Evolutionary conservation across 2,113 vertebrate genomes (phyloP), one percentile per base, ranked within the genome.

Genomic region (Spilogale gracilis): DNA sequence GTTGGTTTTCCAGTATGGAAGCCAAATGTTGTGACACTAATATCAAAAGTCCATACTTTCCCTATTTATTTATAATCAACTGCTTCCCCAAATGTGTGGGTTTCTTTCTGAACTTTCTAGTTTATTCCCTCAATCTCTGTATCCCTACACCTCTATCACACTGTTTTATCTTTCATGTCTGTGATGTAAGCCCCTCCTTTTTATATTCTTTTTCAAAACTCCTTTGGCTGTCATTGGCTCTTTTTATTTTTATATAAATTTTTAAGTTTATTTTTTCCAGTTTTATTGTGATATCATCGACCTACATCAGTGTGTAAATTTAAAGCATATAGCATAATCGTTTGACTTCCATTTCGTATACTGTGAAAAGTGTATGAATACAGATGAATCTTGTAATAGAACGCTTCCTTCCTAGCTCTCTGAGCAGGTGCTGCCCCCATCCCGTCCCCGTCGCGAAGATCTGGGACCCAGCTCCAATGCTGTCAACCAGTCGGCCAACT

Each of bases 101-200:
- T 61, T 11, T 61, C 11, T 93, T 88, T 89, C 87, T 97, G 89
- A n/a, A 56, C 30, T 88, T 92, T 83, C 48, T 86, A 60, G 60
- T 80, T 82, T 71, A 79, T 84, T 87, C n/a, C 17, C 83, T 7
- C 48, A n/a, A 48, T 69, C 10, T 95, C 82, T 89, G 11, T 45
- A 45, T n/a, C 9, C 16, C 6, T 30, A 48, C 0, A 20, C 17
- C 30, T 82, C 27, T 23, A 17, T n/a, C 25, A 63, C 1, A 58
- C 4, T 18, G 1, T 71, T 80, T 52, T 50, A 56, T 18, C 8
- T 96, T 91, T 82, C 25, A 56, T 80, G 12, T 58, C 67, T 96
- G 56, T 38, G n/a, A 25, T 30, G 2, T 94, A 86, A 80, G 4
- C 21, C 71, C 3, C 4, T 67, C 56, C 78, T 89, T 30, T 56